phyloP scores from a whole-genome alignment of 2,113 vertebrate genomes.

The Solea solea region DNA sequence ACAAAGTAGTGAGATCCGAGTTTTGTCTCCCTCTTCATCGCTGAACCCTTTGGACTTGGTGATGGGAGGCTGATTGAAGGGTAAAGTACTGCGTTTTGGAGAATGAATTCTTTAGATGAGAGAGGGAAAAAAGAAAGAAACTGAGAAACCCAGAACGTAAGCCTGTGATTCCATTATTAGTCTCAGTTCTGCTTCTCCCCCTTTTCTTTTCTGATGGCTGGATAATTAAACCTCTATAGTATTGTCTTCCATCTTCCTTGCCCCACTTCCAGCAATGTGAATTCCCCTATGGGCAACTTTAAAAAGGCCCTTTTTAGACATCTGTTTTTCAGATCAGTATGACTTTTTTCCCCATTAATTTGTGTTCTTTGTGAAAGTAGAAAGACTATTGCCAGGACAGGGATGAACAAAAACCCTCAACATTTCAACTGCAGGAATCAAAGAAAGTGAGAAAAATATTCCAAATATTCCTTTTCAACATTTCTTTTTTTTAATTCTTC shows the following conservation, averaged over 20 bases:
- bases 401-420: conserved; percentile 52
- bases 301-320: conserved; percentile 75
- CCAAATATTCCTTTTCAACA: conserved; percentile 65
- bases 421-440: conserved; percentile 58
- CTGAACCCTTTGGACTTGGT: conserved; percentile 75
- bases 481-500: conserved; percentile 58
- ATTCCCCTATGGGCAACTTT: conserved; percentile 77
- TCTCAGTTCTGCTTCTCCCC: conserved; percentile 71
- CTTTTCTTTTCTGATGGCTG: conserved; percentile 82
- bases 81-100: conserved; percentile 79
- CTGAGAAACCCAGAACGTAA: conserved; percentile 58
- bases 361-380: conserved; percentile 77
- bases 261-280: conserved; percentile 79
- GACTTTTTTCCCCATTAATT: conserved; percentile 69
- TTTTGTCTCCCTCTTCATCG: conserved; percentile 72
- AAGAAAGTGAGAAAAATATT: conserved; percentile 56
- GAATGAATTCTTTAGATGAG: conserved; percentile 79
- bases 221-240: conserved; percentile 86
- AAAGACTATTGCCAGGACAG: conserved; percentile 66
- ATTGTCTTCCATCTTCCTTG: conserved; percentile 81
- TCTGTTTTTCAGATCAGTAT: conserved; percentile 76
- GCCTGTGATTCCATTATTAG: conserved; percentile 78
- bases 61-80: conserved; percentile 79
- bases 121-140: conserved; percentile 57
- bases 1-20: conserved; percentile 68